Conservation (phyloP, 2,888 invertebrate species). For the Linnaemya tessellans region DNA sequence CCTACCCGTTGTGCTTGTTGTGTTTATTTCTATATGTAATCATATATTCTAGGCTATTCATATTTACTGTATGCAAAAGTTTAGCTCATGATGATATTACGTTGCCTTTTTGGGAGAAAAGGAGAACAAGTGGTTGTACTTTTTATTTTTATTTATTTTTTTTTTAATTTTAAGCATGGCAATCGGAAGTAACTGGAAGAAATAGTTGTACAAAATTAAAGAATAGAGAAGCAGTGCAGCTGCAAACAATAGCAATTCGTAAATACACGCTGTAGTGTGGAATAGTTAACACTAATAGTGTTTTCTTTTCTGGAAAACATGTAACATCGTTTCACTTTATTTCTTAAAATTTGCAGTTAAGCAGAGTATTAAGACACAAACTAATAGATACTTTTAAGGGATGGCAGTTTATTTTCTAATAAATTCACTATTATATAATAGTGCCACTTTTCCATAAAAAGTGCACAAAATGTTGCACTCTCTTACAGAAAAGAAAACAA, state of each 20-base stretch:
- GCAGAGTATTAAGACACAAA: too few species aligned
- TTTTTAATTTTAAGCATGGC: constrained; percentile 58
- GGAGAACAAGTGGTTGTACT: constrained; percentile 32
- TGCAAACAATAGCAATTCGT: constrained; percentile 13
- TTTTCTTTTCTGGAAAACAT: too few species aligned
- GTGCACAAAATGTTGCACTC: too few species aligned
- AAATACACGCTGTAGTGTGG: too few species aligned
- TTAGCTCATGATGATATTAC: constrained; percentile 45
- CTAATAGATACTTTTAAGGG: too few species aligned
- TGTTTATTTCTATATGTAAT: constrained; percentile 10
- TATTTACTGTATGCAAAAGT: constrained; percentile 32
- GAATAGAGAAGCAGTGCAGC: constrained; percentile 35
- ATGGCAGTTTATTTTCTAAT: too few species aligned
- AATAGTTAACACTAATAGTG: too few species aligned
- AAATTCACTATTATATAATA: too few species aligned
- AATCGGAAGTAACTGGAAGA: constrained; percentile 72
- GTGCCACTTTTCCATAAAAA: too few species aligned
- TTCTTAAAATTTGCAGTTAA: too few species aligned
- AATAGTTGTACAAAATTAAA: constrained; percentile 65
- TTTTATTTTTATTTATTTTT: background rate
- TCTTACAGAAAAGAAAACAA: too few species aligned
- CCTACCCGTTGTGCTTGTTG: constrained; percentile 22
- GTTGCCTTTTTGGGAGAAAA: constrained; percentile 14
- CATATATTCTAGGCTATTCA: constrained; percentile 51
- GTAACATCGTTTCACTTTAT: too few species aligned